Conservation (phyloP, 2,888 invertebrate genomes). For the Smittia aterrima region DNA sequence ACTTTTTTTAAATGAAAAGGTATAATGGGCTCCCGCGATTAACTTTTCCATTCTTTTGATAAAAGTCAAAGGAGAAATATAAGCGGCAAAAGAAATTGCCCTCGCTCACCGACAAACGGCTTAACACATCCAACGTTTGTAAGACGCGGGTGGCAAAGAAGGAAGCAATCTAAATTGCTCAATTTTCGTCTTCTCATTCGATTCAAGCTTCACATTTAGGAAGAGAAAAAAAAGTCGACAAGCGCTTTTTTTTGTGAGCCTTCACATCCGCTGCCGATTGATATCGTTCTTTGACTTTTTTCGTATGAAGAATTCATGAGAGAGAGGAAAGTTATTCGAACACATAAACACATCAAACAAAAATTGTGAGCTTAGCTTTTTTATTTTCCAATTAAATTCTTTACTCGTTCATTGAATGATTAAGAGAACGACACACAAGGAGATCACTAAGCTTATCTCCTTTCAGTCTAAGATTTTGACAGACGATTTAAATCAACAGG, state of each 20-base stretch:
- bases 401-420: no score
- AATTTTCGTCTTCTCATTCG: conserved; percentile 29
- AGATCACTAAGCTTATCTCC: no score
- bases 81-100: conserved; percentile 9
- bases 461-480: no score
- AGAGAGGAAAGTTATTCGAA: not conserved
- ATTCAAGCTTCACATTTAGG: not conserved
- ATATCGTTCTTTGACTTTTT: no score
- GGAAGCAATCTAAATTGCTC: conserved; percentile 38
- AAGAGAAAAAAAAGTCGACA: not conserved
- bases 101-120: conserved; percentile 26
- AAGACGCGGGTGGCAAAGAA: not conserved
- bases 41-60: conserved; percentile 31
- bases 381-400: no score
- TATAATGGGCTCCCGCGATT: conserved; percentile 38
- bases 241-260: not conserved
- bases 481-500: no score
- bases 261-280: not conserved
- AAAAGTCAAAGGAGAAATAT: conserved; percentile 15
- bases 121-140: conserved; percentile 38
- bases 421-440: no score
- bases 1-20: conserved; percentile 27
- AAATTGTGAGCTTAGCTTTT: no score
- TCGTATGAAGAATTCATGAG: not conserved
- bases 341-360: conserved; percentile 2